Conservation (phyloP, 2,888 invertebrate species). For the Lymantria monacha region DNA sequence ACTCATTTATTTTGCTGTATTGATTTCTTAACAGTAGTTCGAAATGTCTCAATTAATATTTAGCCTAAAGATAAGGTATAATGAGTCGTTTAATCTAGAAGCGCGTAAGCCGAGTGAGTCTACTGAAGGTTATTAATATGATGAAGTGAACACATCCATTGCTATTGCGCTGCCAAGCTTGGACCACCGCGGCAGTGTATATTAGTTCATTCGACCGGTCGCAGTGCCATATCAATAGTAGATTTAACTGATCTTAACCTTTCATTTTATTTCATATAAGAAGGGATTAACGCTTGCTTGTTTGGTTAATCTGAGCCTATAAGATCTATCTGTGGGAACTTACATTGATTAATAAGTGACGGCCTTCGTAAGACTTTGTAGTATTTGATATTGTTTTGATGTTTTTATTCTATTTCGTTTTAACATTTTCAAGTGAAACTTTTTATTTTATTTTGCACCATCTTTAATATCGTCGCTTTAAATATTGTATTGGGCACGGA, state of each 20-base stretch:
- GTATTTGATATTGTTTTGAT: slow-evolving; percentile 22
- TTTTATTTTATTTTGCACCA: too few relatives aligned
- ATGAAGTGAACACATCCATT: slow-evolving; percentile 69
- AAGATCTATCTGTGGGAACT: slow-evolving; percentile 55
- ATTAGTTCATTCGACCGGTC: slow-evolving; percentile 41
- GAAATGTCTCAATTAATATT: slow-evolving; percentile 79
- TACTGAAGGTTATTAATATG: slow-evolving; percentile 72
- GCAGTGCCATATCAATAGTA: slow-evolving; percentile 47
- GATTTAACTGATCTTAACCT: slow-evolving; percentile 62
- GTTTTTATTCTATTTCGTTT: too few relatives aligned
- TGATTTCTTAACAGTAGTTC: slow-evolving; percentile 61
- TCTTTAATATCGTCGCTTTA: too few relatives aligned
- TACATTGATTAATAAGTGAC: slow-evolving; percentile 42
- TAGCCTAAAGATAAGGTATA: slow-evolving; percentile 76
- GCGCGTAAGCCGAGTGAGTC: slow-evolving; percentile 78
- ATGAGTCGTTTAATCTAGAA: slow-evolving; percentile 70
- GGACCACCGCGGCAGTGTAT: slow-evolving; percentile 56
- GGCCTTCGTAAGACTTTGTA: slow-evolving; percentile 35
- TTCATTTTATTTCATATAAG: slow-evolving; percentile 68
- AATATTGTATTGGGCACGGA: too few relatives aligned
- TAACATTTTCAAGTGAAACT: too few relatives aligned
- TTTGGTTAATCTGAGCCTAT: slow-evolving; percentile 65
- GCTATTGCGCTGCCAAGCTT: slow-evolving; percentile 36
- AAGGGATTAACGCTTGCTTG: slow-evolving; percentile 69
- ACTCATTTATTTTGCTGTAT: slow-evolving; percentile 58